Evolutionary conservation across 1,140 invertebrate species (phyloP).

Genomic region (Rhopalosiphum padi): DNA sequence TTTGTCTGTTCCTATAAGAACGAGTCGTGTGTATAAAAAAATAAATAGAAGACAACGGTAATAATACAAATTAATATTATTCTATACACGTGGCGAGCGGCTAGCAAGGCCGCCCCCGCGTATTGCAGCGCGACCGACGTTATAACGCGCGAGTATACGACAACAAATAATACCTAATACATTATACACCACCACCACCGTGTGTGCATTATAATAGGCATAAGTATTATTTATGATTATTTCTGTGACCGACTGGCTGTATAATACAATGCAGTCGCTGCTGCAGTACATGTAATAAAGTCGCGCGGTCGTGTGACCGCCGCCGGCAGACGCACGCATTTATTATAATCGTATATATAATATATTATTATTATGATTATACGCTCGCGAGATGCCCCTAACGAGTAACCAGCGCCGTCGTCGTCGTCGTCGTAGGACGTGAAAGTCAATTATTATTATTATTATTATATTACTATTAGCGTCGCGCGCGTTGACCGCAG

Average conservation of each 20-base stretch:
- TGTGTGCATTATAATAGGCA: background rate
- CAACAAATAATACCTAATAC: conserved; percentile 16
- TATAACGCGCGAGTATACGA: background rate
- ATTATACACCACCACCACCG: background rate
- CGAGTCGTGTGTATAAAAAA: background rate
- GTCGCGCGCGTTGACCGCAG: background rate
- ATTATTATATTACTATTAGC: background rate
- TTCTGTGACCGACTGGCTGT: background rate
- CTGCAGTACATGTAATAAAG: background rate
- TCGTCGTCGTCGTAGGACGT: background rate
- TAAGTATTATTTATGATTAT: background rate
- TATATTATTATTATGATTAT: conserved; percentile 18
- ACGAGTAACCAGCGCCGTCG: background rate
- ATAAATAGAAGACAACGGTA: background rate
- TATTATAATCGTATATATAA: background rate
- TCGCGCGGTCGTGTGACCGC: background rate
- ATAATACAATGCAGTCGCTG: background rate
- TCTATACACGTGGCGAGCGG: background rate
- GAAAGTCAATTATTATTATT: conserved; percentile 2
- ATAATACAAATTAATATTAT: background rate
- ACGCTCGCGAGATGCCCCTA: background rate
- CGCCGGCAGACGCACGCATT: conserved; percentile 6
- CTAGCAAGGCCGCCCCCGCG: background rate
- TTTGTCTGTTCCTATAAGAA: background rate
- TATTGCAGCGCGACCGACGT: background rate